phyloP scores from a whole-genome alignment of 2,113 vertebrate species.

The Alethe castanea region DNA sequence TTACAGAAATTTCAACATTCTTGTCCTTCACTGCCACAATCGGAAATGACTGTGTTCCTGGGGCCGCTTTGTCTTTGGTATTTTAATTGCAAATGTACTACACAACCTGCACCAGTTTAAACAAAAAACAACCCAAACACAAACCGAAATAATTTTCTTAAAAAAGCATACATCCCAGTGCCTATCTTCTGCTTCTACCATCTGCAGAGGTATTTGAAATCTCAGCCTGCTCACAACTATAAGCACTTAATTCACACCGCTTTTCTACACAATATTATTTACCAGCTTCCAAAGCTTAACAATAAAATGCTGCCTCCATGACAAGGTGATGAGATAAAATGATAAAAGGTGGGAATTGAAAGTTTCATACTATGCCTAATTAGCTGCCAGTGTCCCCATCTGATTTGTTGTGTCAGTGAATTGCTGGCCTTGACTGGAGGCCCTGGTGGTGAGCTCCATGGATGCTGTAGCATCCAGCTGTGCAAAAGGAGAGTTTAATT shows the following conservation, averaged over 20 bases:
- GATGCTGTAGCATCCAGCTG: background rate
- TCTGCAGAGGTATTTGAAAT: background rate
- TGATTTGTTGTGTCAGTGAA: background rate
- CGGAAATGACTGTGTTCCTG: background rate
- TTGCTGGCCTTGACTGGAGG: background rate
- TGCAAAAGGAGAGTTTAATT: background rate
- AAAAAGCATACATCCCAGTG: background rate
- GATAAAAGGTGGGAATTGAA: background rate
- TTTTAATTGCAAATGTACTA: slow-evolving; percentile 27
- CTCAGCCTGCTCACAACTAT: background rate
- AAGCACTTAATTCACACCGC: background rate
- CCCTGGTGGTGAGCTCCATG: rapidly evolving
- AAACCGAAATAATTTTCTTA: background rate
- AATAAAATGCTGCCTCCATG: background rate
- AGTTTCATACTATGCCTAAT: background rate
- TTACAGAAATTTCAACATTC: slow-evolving; percentile 11
- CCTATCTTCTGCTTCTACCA: background rate
- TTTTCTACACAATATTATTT: background rate
- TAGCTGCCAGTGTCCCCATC: background rate
- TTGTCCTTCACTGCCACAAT: background rate
- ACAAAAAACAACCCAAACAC: background rate
- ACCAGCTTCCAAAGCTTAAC: background rate
- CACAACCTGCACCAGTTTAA: slow-evolving; percentile 27
- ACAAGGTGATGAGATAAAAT: background rate
- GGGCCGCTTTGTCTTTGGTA: background rate